Base-by-base conservation (phyloP, 2,113 vertebrate species). In the Bungarus multicinctus region DNA sequence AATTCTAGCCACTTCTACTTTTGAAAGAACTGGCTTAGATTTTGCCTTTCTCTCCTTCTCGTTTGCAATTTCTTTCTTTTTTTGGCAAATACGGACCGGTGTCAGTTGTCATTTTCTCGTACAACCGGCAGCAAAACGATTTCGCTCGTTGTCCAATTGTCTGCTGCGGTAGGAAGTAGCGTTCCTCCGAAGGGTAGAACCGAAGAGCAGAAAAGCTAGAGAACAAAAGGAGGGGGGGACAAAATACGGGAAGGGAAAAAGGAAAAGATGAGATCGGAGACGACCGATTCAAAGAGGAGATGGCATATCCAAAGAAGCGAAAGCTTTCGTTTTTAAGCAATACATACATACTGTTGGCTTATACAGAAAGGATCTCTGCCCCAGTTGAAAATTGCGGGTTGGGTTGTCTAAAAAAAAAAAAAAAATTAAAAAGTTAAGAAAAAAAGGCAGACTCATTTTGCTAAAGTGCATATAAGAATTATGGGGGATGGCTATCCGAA, bases 401-500 rank as follows among this genome's bases (percentile, higher is more conserved):
- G 85, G 0, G 0, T 74, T 94, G n/a, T 90, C 47, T n/a, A 34
- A n/a, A 34, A 20, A 34, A 74, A 34, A n/a, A n/a, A 18, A 34
- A 18, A 34, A 74, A n/a, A 9, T 58, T 2, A 27, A 27, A 27
- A 60, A 27, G 7, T 58, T 58, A 60, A 74, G 25, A 10, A 69
- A 69, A 88, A 43, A 94, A 96, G 91, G 27, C 3, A 57, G 47
- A 91, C 55, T 39, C 20, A 45, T 95, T 95, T 95, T 94, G 91
- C 92, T 94, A 85, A 93, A 6, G 53, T 94, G 93, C 22, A 39
- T 94, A 96, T 92, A 60, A 95, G 89, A 89, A 90, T 92, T 9
- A 16, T 0, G 39, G 94, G 92, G 94, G 92, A 34, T 85, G 87
- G 93, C 94, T 94, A 89, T 86, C 88, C 14, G 5, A 52, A 55